These are phyloP conservation scores for Pseudanteris insignis DNA, from an alignment of 2,888 invertebrate species.

Conservation along the genomic window DNA sequence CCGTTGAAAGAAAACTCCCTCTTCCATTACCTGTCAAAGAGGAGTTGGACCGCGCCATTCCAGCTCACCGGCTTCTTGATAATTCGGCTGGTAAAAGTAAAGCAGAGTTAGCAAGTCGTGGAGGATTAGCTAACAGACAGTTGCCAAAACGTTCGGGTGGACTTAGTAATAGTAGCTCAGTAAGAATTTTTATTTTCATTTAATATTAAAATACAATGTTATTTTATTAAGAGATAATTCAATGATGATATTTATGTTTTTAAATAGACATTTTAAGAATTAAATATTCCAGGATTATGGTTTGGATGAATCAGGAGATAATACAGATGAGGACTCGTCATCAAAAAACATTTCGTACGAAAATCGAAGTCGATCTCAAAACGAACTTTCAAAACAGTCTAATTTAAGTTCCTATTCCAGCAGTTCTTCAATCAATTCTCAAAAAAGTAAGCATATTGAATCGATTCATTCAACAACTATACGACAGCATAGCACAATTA, in stretches of 20 bases:
- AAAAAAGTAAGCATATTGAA: constrained; percentile 61
- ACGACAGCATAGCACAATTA: constrained; percentile 63
- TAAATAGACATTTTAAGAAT: too few species aligned
- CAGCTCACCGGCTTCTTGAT: constrained; percentile 87
- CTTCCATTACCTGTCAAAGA: constrained; percentile 66
- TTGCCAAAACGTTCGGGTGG: constrained; percentile 69
- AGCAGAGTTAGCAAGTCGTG: constrained; percentile 85
- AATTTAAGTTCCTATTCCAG: constrained; percentile 64
- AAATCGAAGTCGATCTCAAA: constrained; percentile 59
- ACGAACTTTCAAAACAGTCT: constrained; percentile 65
- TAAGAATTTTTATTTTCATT: constrained; percentile 48
- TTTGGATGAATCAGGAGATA: constrained; percentile 77
- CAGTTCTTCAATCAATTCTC: constrained; percentile 62
- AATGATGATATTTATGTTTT: too few species aligned
- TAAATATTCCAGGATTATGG: constrained; percentile 75
- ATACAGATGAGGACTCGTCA: constrained; percentile 70
- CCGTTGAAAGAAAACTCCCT: constrained; percentile 77
- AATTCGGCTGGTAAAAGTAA: constrained; percentile 84
- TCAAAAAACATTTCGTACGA: constrained; percentile 59
- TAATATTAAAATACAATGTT: not conserved
- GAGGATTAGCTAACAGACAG: constrained; percentile 79
- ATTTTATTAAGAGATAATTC: not conserved
- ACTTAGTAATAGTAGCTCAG: constrained; percentile 75
- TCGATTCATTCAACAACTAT: constrained; percentile 59
- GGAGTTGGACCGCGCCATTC: constrained; percentile 87